Evolutionary conservation across 2,888 invertebrate species (phyloP), one percentile per base, ranked within the genome.

Genomic region (Acanthacorydalis orientalis): DNA sequence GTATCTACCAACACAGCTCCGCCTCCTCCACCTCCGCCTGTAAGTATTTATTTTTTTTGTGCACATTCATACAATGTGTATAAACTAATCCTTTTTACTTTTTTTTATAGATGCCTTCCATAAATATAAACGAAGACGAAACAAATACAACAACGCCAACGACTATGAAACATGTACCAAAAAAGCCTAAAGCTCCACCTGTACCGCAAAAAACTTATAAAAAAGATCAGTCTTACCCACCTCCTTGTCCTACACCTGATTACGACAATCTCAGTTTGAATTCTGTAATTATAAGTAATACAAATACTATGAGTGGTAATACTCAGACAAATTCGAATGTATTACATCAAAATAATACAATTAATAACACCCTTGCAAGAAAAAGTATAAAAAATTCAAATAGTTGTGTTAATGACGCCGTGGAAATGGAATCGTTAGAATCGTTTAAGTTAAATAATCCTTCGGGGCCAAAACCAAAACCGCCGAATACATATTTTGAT

Each of bases 401-500:
- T 49, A 51, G 23, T 47, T 50, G 33, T 35, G 43, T 56, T 48
- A 64, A 62, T 43, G 79, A 79, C 51, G 70, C 74, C 34, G 83
- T 79, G 10, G 84, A 84, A 63, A 73, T 83, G 70, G 80, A 83
- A 57, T 83, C 83, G 16, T 65, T 84, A 54, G 83, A 84, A 61
- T 83, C 83, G 6, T 83, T 78, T 63, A 78, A 78, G 58, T 61
- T 83, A 53, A 79, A 78, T 53, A 77, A 79, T 58, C 77, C 79
- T 23, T 67, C 72, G 4, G 73, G 70, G 49, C 65, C 72, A 23
- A 69, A 68, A 49, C 78, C 79, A 39, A 78, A 75, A 57, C 83
- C 82, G 8, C 83, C 83, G 12, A 69, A 75, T 31, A 77, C 76
- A 45, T 83, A 83, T 60, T 84, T 83, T 60, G 70, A 73, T 52